Evolutionary conservation across 2,113 vertebrate genomes (phyloP).

Genomic region (Callorhinus ursinus): DNA sequence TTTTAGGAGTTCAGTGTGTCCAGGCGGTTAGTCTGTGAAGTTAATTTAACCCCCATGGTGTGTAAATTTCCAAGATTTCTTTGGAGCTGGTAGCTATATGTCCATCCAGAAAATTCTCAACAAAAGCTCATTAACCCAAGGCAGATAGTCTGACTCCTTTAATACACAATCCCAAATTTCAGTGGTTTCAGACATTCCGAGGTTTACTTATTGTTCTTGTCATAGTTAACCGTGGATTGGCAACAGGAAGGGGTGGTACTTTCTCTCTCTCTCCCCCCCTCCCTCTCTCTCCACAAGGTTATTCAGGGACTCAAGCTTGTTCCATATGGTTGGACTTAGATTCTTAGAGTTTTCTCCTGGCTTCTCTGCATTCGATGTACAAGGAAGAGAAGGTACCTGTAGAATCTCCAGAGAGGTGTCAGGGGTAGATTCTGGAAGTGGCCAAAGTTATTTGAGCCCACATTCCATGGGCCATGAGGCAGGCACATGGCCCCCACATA

Average conservation of each 20-base stretch:
- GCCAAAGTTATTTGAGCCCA: no score
- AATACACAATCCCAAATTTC: neutral
- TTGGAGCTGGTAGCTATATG: neutral
- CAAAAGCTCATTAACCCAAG: neutral
- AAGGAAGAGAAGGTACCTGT: neutral
- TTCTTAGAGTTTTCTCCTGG: neutral
- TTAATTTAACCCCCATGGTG: neutral
- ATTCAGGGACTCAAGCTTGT: neutral
- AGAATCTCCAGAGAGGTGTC: neutral
- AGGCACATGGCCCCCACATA: fast-evolving
- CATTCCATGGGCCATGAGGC: fast-evolving
- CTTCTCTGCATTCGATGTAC: neutral
- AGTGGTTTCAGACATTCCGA: neutral
- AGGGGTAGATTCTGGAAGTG: neutral
- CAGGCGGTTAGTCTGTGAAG: neutral
- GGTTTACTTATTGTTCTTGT: no score
- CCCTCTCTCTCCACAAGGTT: neutral
- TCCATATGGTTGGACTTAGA: neutral
- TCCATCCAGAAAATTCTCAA: neutral
- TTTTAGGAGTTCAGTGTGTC: neutral
- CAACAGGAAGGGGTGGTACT: fast-evolving
- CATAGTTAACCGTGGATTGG: neutral
- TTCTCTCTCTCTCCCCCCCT: neutral
- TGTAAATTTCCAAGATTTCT: neutral
- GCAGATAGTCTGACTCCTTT: neutral